These are phyloP conservation scores for Microcebus lehilahytsara DNA, from an alignment of 2,113 vertebrate species.

Conservation along the genomic window DNA sequence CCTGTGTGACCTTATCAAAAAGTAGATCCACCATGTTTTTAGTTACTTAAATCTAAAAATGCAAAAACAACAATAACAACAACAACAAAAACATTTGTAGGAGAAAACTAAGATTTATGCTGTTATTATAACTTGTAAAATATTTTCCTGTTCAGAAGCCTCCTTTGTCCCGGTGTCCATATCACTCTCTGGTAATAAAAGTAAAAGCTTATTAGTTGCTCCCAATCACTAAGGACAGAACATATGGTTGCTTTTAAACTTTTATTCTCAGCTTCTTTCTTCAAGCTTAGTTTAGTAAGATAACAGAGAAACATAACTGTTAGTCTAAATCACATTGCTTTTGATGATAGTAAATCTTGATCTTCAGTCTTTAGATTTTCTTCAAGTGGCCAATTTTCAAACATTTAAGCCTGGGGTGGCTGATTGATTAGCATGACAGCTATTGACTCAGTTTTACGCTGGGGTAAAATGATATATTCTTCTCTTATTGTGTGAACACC, in stretches of 20 bases:
- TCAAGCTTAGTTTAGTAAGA: not conserved
- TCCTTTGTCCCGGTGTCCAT: not conserved
- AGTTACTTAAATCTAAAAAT: not conserved
- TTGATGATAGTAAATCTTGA: not conserved
- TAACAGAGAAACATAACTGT: not conserved
- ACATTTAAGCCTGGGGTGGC: not conserved
- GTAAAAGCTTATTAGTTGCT: not conserved
- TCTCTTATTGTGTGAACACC: not conserved
- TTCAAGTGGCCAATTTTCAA: not conserved
- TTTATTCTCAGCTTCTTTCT: not conserved
- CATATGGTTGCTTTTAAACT: not conserved
- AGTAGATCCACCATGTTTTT: not conserved
- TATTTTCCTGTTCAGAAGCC: not conserved
- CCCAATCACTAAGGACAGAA: not conserved
- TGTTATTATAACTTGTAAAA: not conserved
- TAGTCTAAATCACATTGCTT: not conserved
- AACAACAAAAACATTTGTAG: not conserved
- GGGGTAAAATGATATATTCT: constrained; percentile 25
- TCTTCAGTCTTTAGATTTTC: not conserved
- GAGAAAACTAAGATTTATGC: not conserved
- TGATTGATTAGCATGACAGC: not conserved
- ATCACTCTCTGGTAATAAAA: not conserved
- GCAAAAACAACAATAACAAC: not conserved
- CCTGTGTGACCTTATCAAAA: not conserved
- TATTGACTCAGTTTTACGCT: not conserved